These are phyloP conservation scores for Amia ocellicauda DNA, from an alignment of 2,113 vertebrate species.

Conservation along the genomic window DNA sequence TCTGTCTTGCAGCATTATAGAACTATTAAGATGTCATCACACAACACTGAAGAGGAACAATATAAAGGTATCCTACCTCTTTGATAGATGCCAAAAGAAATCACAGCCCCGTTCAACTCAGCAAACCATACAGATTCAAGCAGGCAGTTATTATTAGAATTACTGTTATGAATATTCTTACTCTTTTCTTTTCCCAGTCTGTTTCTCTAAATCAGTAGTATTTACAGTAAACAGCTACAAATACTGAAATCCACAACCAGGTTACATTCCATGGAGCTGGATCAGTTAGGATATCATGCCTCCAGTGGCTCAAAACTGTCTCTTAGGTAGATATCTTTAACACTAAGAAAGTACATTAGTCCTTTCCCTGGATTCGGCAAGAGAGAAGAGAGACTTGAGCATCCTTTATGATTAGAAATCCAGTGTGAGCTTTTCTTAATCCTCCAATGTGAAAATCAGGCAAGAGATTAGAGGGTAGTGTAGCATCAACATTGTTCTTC, in stretches of 20 bases:
- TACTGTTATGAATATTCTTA: too few species aligned
- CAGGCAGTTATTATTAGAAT: too few species aligned
- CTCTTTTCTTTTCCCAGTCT: slow-evolving; percentile 9
- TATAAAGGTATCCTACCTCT: slow-evolving; percentile 45
- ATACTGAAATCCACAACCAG: slow-evolving; percentile 23
- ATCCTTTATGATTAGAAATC: slow-evolving; percentile 35
- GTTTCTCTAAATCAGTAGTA: slow-evolving; percentile 7
- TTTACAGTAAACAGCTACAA: slow-evolving; percentile 25
- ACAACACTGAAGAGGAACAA: too few species aligned
- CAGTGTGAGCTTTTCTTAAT: slow-evolving; percentile 18
- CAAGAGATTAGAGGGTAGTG: slow-evolving; percentile 22
- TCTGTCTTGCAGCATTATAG: too few species aligned
- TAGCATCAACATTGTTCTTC: slow-evolving; percentile 42
- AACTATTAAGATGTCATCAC: not conserved
- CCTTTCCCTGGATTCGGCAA: slow-evolving; percentile 18
- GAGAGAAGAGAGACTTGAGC: slow-evolving; percentile 27
- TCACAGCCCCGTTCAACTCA: slow-evolving; percentile 41
- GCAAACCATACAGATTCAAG: slow-evolving; percentile 42
- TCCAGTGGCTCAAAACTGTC: slow-evolving; percentile 18
- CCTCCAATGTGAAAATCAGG: slow-evolving; percentile 11
- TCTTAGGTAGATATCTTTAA: slow-evolving; percentile 16
- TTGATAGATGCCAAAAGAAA: slow-evolving; percentile 46
- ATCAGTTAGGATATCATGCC: slow-evolving; percentile 20
- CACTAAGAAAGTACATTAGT: slow-evolving; percentile 25
- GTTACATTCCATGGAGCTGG: slow-evolving; percentile 32